Evolutionary conservation across 2,113 vertebrate species (phyloP), one percentile per base, ranked within the genome.

Genomic region (Turnix velox): DNA sequence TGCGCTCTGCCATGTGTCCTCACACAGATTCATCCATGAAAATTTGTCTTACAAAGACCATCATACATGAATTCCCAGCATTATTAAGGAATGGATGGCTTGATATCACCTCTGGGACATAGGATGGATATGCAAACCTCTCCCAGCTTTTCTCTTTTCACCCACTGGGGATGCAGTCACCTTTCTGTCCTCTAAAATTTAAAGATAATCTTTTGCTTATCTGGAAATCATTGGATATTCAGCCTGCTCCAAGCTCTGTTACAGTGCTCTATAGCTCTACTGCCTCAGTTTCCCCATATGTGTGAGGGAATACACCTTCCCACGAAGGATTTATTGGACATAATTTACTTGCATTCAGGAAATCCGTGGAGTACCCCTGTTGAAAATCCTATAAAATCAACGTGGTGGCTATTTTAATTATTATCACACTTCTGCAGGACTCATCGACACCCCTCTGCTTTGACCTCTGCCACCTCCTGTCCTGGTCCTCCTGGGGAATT

Each of bases 211-310:
- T 28, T 78, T 22, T 24, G 12, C 27, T 14, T 74, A 0, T 63
- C 18, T 63, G 65, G 68, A 91, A 77, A 57, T 35, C 12, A 5
- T 17, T 49, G 71, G 48, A 68, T 75, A 22, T 65, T 94, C 23
- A 14, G 22, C 48, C 37, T 48, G 37, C 62, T 67, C 33, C 57
- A 28, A 8, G 43, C 48, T 88, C 65, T 81, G 11, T 39, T 55
- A 24, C 15, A 14, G 2, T 4, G 7, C 39, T 52, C 73, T 65
- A 31, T 40, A 10, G n/a, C 0, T 2, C 12, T 74, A 0, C 79
- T 93, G 59, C 81, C 77, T 96, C 76, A 11, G 48, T 91, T 88
- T 94, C 65, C 65, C 48, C 18, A 1, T 22, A 2, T 8, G 1
- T 31, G 3, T 37, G 31, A 72, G 84, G 74, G 84, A 25, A 12